Conservation (phyloP, 2,888 invertebrate species). For the Nomada ferruginata region DNA sequence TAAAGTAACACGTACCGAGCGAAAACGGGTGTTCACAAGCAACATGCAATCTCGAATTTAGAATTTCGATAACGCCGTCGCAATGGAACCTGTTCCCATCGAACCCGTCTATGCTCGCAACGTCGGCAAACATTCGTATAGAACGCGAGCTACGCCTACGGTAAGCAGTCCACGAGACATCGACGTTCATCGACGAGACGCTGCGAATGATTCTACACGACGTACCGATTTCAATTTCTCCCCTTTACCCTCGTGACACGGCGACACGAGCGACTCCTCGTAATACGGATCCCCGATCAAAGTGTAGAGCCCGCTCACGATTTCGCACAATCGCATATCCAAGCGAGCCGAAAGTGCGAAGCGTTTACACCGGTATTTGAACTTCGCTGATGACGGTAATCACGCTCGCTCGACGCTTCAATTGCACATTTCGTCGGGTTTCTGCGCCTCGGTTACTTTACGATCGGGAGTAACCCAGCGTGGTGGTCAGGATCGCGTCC, state of each 20-base stretch:
- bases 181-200: conserved; percentile 49
- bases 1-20: conserved; percentile 44
- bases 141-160: background rate
- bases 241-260: conserved; percentile 43
- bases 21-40: conserved; percentile 37
- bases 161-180: background rate
- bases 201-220: conserved; percentile 55
- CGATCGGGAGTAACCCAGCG: conserved; percentile 77
- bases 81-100: conserved; percentile 1
- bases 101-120: background rate
- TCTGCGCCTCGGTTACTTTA: conserved; percentile 79
- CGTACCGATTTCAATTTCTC: conserved; percentile 70
- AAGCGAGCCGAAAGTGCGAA: conserved; percentile 78
- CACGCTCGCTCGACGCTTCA: conserved; percentile 76
- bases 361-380: conserved; percentile 81
- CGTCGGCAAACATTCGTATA: background rate
- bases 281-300: conserved; percentile 70
- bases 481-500: conserved; percentile 74
- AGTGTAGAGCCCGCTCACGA: conserved; percentile 72
- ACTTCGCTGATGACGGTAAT: conserved; percentile 82
- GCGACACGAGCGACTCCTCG: conserved; percentile 63
- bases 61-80: conserved; percentile 35
- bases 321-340: conserved; percentile 75
- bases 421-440: conserved; percentile 81
- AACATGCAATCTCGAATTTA: conserved; percentile 53